A percentile compares a stretch with the other conserved stretches of the same genome.
Conservation (phyloP, 1,140 invertebrate species). For the Drosophila ercepeae region DNA sequence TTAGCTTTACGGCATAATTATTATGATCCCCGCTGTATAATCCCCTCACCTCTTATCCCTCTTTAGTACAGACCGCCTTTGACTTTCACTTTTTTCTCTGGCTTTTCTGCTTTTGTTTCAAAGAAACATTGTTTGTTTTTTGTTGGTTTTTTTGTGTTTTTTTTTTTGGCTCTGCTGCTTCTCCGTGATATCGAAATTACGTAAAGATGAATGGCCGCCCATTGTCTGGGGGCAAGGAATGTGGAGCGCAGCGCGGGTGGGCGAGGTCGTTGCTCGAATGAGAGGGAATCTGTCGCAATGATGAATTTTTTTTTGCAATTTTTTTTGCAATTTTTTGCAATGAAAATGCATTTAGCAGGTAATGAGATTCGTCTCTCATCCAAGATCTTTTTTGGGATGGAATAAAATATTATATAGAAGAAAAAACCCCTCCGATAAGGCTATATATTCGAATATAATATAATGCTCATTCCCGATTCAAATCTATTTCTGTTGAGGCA, state of each 20-base stretch:
- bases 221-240: constrained; percentile 64
- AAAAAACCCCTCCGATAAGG: not conserved
- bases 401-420: not conserved
- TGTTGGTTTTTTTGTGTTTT: constrained; percentile 36
- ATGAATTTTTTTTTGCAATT: constrained; percentile 22
- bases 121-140: constrained; percentile 66
- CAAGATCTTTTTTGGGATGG: not conserved
- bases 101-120: constrained; percentile 72
- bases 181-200: constrained; percentile 66
- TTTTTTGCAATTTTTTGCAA: constrained; percentile 6
- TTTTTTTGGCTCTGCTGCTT: constrained; percentile 28
- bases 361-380: constrained; percentile 18
- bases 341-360: not conserved
- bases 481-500: constrained; percentile 13
- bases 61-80: constrained; percentile 14
- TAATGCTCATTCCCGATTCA: not conserved
- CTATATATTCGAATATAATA: not conserved
- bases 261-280: constrained; percentile 55
- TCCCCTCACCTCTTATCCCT: not conserved
- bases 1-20: constrained; percentile 70
- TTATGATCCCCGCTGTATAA: constrained; percentile 39
- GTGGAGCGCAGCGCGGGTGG: constrained; percentile 62
- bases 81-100: constrained; percentile 78
- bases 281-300: constrained; percentile 33
- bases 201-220: constrained; percentile 78